Conservation (phyloP, 35 echinoderm and acorn worm genomes). For the Ptychodera flava region DNA sequence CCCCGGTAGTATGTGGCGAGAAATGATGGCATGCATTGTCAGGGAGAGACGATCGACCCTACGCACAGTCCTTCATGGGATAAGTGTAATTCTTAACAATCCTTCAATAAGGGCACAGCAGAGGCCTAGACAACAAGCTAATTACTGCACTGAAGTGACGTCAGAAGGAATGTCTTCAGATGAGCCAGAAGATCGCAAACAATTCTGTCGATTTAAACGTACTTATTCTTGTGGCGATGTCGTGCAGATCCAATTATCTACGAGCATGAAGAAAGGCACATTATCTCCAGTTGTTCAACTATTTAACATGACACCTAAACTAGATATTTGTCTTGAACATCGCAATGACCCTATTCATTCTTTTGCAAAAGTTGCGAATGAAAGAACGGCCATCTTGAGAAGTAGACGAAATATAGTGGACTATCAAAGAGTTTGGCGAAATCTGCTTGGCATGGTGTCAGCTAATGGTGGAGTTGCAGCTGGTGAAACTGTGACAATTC, state of each 20-base stretch:
- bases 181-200: constrained; percentile 34
- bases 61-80: too few relatives aligned
- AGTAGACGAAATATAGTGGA: not conserved
- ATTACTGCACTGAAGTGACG: not conserved
- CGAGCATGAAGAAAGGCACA: constrained; percentile 37
- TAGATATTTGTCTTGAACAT: constrained; percentile 80
- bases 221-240: constrained; percentile 35
- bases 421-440: constrained; percentile 72
- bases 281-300: constrained; percentile 55
- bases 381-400: constrained; percentile 13
- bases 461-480: constrained; percentile 55
- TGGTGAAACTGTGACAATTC: constrained; percentile 72
- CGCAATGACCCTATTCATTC: constrained; percentile 49
- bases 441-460: constrained; percentile 66
- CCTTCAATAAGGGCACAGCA: not conserved
- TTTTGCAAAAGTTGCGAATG: constrained; percentile 48
- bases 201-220: too few relatives aligned
- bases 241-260: constrained; percentile 45
- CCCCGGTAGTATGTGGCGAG: constrained; percentile 29
- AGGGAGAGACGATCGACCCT: constrained; percentile 31
- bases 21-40: constrained; percentile 26
- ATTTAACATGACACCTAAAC: constrained; percentile 60
- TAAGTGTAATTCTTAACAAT: not conserved
- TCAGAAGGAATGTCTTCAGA: constrained; percentile 22
- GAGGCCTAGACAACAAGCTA: not conserved